phyloP scores from a whole-genome alignment of 35 echinoderm and acorn worm species.

The Lytechinus variegatus region DNA sequence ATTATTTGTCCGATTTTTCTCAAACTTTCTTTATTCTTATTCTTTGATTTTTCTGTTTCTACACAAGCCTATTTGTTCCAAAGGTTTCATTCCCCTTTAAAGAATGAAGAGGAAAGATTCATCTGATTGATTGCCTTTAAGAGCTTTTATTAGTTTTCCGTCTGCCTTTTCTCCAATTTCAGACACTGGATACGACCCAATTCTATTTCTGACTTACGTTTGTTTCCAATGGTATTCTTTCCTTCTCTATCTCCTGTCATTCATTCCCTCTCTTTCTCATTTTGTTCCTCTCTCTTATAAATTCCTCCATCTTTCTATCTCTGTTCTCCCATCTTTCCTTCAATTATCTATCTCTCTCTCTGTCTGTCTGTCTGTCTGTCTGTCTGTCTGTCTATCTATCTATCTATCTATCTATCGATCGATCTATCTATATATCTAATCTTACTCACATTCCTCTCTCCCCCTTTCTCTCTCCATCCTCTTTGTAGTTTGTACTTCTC shows the following conservation, averaged over 20 bases:
- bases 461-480: not conserved
- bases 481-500: not conserved
- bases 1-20: too few relatives aligned
- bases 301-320: not conserved
- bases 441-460: not conserved
- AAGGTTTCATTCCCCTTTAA: too few relatives aligned
- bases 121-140: not conserved
- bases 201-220: not conserved
- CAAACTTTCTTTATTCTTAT: too few relatives aligned
- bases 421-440: not conserved
- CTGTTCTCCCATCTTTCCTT: not conserved
- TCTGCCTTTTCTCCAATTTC: not conserved
- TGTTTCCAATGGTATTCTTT: not conserved
- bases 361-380: not conserved
- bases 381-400: not conserved
- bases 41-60: too few relatives aligned
- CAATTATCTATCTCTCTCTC: not conserved
- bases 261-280: too few relatives aligned
- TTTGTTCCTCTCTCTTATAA: too few relatives aligned
- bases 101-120: not conserved
- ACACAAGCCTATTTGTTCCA: too few relatives aligned
- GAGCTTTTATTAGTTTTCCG: not conserved
- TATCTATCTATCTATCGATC: not conserved
- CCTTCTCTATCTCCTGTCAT: not conserved
- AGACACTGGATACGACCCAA: not conserved